phyloP scores from a whole-genome alignment of 2,113 vertebrate genomes.

The Mesocricetus auratus region DNA sequence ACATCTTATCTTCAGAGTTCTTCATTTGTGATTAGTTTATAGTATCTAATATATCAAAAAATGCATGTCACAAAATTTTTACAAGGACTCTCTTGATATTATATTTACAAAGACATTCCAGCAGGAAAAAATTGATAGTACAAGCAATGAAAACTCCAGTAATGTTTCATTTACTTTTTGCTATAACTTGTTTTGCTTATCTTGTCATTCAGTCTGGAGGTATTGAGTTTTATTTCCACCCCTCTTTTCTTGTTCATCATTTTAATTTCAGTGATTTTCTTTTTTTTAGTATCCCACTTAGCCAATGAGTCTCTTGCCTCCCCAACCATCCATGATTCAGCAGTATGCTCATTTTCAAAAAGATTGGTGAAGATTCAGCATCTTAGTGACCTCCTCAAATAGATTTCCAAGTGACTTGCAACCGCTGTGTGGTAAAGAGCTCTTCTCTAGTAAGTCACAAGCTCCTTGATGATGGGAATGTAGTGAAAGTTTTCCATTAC shows the following conservation, averaged over 20 bases:
- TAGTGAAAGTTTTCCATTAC: neutral
- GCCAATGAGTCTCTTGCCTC: neutral
- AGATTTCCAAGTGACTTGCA: neutral
- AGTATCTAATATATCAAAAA: neutral
- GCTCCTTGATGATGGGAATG: rapidly evolving
- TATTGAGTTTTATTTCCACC: neutral
- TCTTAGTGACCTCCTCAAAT: neutral
- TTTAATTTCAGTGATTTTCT: neutral
- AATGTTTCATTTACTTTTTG: constrained; percentile 9
- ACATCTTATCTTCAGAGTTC: neutral
- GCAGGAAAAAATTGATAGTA: neutral
- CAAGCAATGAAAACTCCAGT: neutral
- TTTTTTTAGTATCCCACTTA: neutral
- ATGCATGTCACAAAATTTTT: neutral
- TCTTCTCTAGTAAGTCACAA: neutral
- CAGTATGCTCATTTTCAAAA: neutral
- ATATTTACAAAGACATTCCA: neutral
- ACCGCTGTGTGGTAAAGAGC: neutral
- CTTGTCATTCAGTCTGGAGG: neutral
- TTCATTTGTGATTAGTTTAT: neutral
- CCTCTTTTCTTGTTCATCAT: neutral
- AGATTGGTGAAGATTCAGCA: neutral
- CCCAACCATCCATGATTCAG: neutral
- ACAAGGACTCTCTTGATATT: neutral
- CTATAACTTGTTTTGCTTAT: neutral